Evolutionary conservation across 2,797 vertebrate species (phyloP).

Genomic region (Pipistrellus kuhlii): DNA sequence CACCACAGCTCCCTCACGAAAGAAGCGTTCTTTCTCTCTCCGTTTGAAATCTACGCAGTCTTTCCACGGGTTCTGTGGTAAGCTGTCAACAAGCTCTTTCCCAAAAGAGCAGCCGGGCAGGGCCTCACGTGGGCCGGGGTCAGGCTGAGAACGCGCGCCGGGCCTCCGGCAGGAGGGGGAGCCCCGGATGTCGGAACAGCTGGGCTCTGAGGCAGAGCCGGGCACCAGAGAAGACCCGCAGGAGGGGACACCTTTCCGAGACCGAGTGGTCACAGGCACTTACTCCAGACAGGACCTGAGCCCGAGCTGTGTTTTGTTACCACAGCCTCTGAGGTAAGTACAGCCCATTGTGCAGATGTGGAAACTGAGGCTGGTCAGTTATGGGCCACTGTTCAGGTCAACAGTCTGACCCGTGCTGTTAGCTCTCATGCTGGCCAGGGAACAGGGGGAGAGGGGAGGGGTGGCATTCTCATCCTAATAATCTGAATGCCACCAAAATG

Average conservation of each 20-base stretch:
- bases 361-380: not conserved
- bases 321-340: not conserved
- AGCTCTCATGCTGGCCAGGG: not conserved
- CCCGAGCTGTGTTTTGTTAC: too few species aligned
- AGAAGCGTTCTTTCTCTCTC: not conserved
- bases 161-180: not conserved
- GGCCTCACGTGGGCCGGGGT: not conserved
- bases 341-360: not conserved
- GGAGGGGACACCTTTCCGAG: not conserved
- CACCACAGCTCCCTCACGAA: not conserved
- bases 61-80: not conserved
- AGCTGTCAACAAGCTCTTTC: not conserved
- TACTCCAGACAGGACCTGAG: not conserved
- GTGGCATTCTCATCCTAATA: too few species aligned
- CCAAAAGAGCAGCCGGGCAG: not conserved
- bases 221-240: not conserved
- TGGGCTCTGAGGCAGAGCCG: not conserved
- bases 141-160: not conserved
- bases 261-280: fast-evolving
- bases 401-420: not conserved
- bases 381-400: not conserved
- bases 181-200: not conserved
- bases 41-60: not conserved
- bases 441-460: too few species aligned
- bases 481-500: too few species aligned